These are phyloP conservation scores for Monopis laevigella DNA, from an alignment of 2,888 invertebrate species.

Conservation along the genomic window DNA sequence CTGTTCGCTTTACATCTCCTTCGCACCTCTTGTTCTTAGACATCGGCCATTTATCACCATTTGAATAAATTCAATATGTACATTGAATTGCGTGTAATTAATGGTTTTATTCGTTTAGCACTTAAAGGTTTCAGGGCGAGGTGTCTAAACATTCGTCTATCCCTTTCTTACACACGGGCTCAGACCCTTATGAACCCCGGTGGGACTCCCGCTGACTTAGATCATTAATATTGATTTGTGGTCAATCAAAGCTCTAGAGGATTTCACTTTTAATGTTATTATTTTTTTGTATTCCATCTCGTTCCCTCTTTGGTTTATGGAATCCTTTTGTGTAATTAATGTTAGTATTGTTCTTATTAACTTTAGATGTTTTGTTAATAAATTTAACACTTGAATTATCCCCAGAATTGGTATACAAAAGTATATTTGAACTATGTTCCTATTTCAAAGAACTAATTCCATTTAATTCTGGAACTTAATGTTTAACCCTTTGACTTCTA, in stretches of 20 bases:
- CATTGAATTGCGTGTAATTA: slow-evolving; percentile 66
- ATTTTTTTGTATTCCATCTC: slow-evolving; percentile 43
- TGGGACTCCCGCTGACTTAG: slow-evolving; percentile 57
- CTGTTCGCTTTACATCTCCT: slow-evolving; percentile 26
- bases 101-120: slow-evolving; percentile 68
- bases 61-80: slow-evolving; percentile 69
- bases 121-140: slow-evolving; percentile 64
- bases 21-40: slow-evolving; percentile 52
- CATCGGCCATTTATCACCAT: slow-evolving; percentile 60
- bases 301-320: slow-evolving; percentile 26
- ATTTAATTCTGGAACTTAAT: too few species aligned
- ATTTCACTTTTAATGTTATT: slow-evolving; percentile 65
- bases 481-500: too few species aligned
- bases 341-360: too few species aligned
- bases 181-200: slow-evolving; percentile 22
- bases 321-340: slow-evolving; percentile 12
- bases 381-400: too few species aligned
- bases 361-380: too few species aligned
- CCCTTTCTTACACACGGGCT: not conserved
- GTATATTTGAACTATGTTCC: too few species aligned
- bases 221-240: slow-evolving; percentile 71
- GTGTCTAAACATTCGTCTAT: slow-evolving; percentile 51
- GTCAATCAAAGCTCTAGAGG: slow-evolving; percentile 64
- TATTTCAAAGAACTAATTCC: too few species aligned
- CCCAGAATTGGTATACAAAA: too few species aligned